Evolutionary conservation across 1,140 invertebrate genomes (phyloP).

Genomic region (Hypsibius dujardini): DNA sequence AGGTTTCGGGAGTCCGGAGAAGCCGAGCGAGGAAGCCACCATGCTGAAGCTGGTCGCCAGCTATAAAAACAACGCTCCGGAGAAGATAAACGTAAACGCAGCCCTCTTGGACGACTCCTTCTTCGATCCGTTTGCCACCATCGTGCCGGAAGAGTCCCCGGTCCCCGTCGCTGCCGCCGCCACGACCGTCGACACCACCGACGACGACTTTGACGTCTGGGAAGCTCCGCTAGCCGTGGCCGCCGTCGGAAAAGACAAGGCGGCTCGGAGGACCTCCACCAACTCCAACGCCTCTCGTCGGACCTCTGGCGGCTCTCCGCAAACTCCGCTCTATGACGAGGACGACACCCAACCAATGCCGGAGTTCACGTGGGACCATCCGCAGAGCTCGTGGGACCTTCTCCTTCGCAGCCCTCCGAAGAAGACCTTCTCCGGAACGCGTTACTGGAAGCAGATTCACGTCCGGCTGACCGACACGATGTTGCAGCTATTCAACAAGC

Average conservation of each 20-base stretch:
- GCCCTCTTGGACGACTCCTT: constrained; percentile 1
- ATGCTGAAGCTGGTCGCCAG: constrained; percentile 1
- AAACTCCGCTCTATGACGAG: constrained; percentile 79
- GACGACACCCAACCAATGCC: constrained; percentile 78
- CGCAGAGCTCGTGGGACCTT: constrained; percentile 78
- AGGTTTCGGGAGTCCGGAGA: too few relatives aligned
- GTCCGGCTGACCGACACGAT: constrained; percentile 65
- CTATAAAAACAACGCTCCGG: constrained; percentile 11
- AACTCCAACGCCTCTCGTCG: constrained; percentile 22
- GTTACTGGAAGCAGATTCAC: constrained; percentile 95
- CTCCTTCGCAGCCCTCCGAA: constrained; percentile 85
- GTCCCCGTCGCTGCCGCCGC: not conserved
- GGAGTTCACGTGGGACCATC: constrained; percentile 45
- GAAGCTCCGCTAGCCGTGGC: constrained; percentile 7
- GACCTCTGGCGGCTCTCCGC: constrained; percentile 39
- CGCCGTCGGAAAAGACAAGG: constrained; percentile 24
- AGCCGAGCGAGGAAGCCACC: not conserved
- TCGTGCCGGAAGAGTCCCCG: constrained; percentile 18
- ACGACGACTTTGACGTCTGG: constrained; percentile 17
- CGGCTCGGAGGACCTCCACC: not conserved
- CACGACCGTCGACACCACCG: not conserved
- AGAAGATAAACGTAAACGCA: constrained; percentile 6
- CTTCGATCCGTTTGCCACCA: constrained; percentile 17
- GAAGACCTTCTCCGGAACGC: constrained; percentile 81
- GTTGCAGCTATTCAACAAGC: constrained; percentile 63